These are phyloP conservation scores for Cyrtodaria siliqua DNA, from an alignment of 2,888 invertebrate species.

Conservation along the genomic window DNA sequence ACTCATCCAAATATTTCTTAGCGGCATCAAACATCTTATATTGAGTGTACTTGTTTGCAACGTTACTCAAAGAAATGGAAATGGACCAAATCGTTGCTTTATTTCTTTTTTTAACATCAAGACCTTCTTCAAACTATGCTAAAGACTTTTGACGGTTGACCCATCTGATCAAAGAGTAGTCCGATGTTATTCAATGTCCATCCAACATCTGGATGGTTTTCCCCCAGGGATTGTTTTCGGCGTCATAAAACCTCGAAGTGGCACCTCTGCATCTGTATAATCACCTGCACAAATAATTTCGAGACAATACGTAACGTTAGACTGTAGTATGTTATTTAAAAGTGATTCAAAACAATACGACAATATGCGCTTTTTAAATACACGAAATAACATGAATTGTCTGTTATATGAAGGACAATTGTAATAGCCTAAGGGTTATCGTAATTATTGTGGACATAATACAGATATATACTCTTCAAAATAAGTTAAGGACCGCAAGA, in stretches of 20 bases:
- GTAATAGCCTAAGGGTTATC: too few species aligned
- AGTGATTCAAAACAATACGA: too few species aligned
- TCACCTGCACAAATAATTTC: slow-evolving; percentile 61
- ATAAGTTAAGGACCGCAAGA: too few species aligned
- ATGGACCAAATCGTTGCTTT: slow-evolving; percentile 51
- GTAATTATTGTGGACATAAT: too few species aligned
- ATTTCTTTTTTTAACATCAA: slow-evolving; percentile 52
- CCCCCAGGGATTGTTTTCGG: slow-evolving; percentile 26
- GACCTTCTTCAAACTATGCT: slow-evolving; percentile 56
- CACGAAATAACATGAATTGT: too few species aligned
- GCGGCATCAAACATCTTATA: slow-evolving; percentile 34
- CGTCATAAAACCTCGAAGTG: slow-evolving; percentile 45
- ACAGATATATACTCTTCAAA: too few species aligned
- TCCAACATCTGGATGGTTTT: slow-evolving; percentile 53
- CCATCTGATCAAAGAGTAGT: slow-evolving; percentile 59
- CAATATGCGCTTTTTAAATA: too few species aligned
- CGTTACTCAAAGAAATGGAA: slow-evolving; percentile 62
- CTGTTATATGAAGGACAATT: too few species aligned
- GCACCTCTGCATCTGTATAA: slow-evolving; percentile 58
- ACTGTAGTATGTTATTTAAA: too few species aligned
- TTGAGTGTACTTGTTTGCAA: slow-evolving; percentile 49
- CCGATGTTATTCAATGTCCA: slow-evolving; percentile 68
- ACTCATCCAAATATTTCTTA: slow-evolving; percentile 35
- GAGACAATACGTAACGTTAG: too few species aligned
- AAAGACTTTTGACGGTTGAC: slow-evolving; percentile 56